phyloP scores from a whole-genome alignment of 2,888 invertebrate genomes.

The Plagiodera versicolora region DNA sequence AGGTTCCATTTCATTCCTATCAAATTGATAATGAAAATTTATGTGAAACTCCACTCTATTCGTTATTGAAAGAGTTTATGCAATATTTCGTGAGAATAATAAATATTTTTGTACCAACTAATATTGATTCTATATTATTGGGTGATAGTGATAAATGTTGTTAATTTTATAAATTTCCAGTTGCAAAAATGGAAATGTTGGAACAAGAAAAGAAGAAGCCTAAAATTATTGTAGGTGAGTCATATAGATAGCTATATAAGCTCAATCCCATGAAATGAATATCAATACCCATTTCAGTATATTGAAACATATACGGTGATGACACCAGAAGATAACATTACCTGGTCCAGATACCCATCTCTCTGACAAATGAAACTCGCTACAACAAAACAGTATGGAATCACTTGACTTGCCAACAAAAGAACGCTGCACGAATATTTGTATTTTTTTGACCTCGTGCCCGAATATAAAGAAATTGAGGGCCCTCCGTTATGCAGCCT shows the following conservation, averaged over 20 bases:
- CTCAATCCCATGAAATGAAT: not conserved
- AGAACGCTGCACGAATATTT: slow-evolving; percentile 18
- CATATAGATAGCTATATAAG: not conserved
- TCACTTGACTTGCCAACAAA: slow-evolving; percentile 49
- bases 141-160: too few relatives aligned
- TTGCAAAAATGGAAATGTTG: too few relatives aligned
- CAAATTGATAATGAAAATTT: too few relatives aligned
- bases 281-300: slow-evolving; percentile 29
- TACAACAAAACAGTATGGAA: slow-evolving; percentile 40
- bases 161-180: too few relatives aligned
- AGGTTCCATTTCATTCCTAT: too few relatives aligned
- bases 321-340: slow-evolving; percentile 26
- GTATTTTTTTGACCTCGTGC: not conserved
- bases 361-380: slow-evolving; percentile 22
- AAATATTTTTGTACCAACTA: too few relatives aligned
- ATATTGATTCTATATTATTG: too few relatives aligned
- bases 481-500: not conserved
- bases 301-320: slow-evolving; percentile 34
- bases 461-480: not conserved
- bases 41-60: too few relatives aligned
- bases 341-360: not conserved
- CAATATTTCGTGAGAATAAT: too few relatives aligned
- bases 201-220: too few relatives aligned
- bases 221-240: too few relatives aligned
- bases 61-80: too few relatives aligned